Conservation (phyloP, 1,140 invertebrate genomes). For the Drosophila murphyi region DNA sequence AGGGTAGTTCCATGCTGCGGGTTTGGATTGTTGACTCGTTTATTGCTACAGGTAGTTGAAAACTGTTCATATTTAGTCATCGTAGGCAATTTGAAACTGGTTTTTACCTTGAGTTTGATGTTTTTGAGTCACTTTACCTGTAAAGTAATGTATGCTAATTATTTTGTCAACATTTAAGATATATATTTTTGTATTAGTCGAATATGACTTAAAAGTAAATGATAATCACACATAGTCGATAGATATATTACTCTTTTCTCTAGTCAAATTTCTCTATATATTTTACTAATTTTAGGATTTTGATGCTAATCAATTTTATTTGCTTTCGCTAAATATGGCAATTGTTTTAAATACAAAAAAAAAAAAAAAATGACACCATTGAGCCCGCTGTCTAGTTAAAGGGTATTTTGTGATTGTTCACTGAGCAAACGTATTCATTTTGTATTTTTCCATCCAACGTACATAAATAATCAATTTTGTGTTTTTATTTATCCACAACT, state of each 20-base stretch:
- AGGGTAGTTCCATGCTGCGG: not conserved
- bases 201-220: slow-evolving; percentile 36
- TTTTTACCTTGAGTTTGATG: slow-evolving; percentile 37
- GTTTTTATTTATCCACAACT: slow-evolving; percentile 39
- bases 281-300: too few species aligned
- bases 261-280: not conserved
- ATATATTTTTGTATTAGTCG: slow-evolving; percentile 18
- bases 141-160: slow-evolving; percentile 61
- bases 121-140: slow-evolving; percentile 40
- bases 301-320: too few species aligned
- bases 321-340: too few species aligned
- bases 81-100: slow-evolving; percentile 28
- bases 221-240: not conserved
- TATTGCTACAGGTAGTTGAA: slow-evolving; percentile 2
- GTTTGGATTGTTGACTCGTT: not conserved
- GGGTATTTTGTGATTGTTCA: slow-evolving; percentile 25
- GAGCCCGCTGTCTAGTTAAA: not conserved
- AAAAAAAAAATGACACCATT: not conserved
- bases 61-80: slow-evolving; percentile 44
- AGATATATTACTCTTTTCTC: slow-evolving; percentile 4
- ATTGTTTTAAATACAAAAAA: too few species aligned
- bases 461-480: slow-evolving; percentile 53
- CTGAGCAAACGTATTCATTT: not conserved
- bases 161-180: slow-evolving; percentile 61
- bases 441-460: slow-evolving; percentile 46